A percentile compares a stretch with the other conserved stretches of the same genome.
Evolutionary conservation across 1,140 invertebrate genomes (phyloP).

Genomic region (Cotesia glomerata): DNA sequence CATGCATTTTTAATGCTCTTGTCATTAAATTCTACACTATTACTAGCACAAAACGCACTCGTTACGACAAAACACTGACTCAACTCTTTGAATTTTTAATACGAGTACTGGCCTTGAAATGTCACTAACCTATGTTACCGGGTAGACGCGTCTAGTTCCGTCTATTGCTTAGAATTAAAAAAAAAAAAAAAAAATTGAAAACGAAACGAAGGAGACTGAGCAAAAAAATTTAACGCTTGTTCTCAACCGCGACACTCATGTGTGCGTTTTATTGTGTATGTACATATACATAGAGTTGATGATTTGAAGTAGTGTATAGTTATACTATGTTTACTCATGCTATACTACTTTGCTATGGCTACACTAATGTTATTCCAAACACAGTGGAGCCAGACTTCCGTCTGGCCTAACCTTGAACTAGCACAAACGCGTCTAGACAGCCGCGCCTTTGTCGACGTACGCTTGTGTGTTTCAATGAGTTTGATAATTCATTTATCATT

Average conservation of each 20-base stretch:
- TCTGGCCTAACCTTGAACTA: slow-evolving; percentile 49
- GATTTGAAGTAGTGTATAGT: neutral
- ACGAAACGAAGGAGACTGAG: no score
- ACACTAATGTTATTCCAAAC: slow-evolving; percentile 49
- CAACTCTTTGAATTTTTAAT: neutral
- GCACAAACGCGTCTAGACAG: slow-evolving; percentile 35
- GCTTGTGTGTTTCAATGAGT: neutral
- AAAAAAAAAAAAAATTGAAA: no score
- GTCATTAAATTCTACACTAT: neutral
- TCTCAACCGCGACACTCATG: neutral
- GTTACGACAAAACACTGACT: no score
- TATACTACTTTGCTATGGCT: slow-evolving; percentile 29
- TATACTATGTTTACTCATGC: slow-evolving; percentile 12
- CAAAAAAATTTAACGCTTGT: neutral
- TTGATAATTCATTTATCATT: neutral
- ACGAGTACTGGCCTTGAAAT: slow-evolving; percentile 33
- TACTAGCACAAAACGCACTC: no score
- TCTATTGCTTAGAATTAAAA: neutral
- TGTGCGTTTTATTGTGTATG: neutral
- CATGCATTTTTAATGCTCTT: neutral
- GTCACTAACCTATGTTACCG: slow-evolving; percentile 54
- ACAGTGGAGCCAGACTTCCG: slow-evolving; percentile 46
- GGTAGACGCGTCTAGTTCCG: slow-evolving; percentile 43
- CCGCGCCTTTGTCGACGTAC: slow-evolving; percentile 14
- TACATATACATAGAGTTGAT: neutral